phyloP scores from a whole-genome alignment of 2,113 vertebrate genomes.

The Calyptomena viridis region DNA sequence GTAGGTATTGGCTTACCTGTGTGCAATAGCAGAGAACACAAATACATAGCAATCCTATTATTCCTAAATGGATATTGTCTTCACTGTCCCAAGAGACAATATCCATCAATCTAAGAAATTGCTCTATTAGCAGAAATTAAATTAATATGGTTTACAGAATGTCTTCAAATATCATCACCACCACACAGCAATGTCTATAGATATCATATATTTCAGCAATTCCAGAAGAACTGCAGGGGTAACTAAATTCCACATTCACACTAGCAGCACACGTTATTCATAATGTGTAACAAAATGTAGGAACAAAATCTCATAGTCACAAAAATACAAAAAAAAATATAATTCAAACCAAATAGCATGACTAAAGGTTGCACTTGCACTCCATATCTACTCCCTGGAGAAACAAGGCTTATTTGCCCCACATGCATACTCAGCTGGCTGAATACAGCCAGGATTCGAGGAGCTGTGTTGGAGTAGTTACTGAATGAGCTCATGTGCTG shows the following conservation, averaged over 20 bases:
- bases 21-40: not conserved
- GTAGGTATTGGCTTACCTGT: not conserved
- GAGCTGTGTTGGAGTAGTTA: not conserved
- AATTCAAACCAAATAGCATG: not conserved
- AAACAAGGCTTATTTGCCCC: not conserved
- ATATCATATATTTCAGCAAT: not conserved
- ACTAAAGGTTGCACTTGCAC: not conserved
- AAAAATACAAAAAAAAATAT: not conserved
- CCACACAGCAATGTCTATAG: not conserved
- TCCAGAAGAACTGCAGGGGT: not conserved
- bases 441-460: not conserved
- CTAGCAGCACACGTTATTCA: not conserved
- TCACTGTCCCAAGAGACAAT: not conserved
- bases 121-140: not conserved
- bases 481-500: not conserved
- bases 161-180: not conserved
- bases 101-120: not conserved
- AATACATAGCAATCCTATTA: not conserved
- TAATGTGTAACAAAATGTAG: rapidly evolving
- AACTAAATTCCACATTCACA: rapidly evolving
- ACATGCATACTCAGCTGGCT: not conserved
- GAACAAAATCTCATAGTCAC: rapidly evolving
- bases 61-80: not conserved
- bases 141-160: not conserved
- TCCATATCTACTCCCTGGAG: not conserved